Percentiles rank a stretch among this genome's conserved stretches.
Conservation (phyloP, 2,797 vertebrate species). For the Tragopan temminckii region DNA sequence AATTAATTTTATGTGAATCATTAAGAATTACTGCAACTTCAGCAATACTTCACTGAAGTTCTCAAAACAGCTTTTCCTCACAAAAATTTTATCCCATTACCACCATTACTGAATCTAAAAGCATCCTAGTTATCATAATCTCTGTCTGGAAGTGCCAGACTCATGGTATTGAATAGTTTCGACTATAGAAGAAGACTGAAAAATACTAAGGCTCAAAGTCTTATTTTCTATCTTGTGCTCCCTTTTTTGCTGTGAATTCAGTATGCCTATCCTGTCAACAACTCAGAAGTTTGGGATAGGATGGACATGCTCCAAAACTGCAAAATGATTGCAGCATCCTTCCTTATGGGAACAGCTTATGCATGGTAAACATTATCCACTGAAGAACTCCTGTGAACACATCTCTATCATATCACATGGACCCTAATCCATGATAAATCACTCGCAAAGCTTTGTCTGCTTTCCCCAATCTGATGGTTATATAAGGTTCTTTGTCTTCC, state of each 20-base stretch:
- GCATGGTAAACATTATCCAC: not conserved
- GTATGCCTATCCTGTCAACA: not conserved
- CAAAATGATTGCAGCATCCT: not conserved
- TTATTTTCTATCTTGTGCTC: not conserved
- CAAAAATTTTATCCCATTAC: not conserved
- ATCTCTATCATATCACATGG: not conserved
- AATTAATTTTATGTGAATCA: not conserved
- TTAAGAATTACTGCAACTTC: not conserved
- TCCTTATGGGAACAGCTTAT: not conserved
- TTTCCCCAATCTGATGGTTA: rapidly evolving
- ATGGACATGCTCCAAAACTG: not conserved
- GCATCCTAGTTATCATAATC: not conserved
- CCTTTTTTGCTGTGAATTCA: not conserved
- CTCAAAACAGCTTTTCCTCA: not conserved
- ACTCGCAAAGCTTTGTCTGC: not conserved
- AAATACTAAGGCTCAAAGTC: not conserved
- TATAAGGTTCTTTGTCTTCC: not conserved
- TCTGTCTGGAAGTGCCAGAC: not conserved
- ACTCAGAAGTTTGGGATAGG: not conserved
- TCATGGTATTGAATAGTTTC: too few species aligned
- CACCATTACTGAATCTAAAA: not conserved
- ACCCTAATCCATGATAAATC: not conserved
- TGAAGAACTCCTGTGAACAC: not conserved
- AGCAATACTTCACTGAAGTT: not conserved
- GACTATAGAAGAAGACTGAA: not conserved